Evolutionary conservation across 2,888 invertebrate genomes (phyloP), one percentile per base, ranked within the genome.

Genomic region (Deroplatys truncata): DNA sequence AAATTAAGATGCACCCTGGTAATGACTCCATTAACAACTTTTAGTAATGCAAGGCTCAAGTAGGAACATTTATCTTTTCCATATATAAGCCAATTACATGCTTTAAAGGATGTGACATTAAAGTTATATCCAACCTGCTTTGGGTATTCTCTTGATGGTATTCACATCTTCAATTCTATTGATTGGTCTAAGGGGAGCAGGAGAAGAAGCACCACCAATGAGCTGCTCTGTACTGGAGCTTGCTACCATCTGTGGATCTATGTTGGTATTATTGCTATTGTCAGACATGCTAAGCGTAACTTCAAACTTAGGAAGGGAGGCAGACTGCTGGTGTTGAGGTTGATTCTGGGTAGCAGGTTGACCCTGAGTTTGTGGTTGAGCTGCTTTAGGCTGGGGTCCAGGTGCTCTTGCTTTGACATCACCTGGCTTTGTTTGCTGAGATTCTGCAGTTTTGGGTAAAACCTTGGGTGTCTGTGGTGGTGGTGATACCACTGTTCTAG

Each of bases 81-180:
- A 72, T 0, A 72, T 25, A 4, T 72, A 72, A 20, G 56, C 56
- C 56, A 72, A 72, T 20, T 72, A 72, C 13, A 43, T 43, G 43
- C 43, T 43, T 43, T 13, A 43, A 43, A 72, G 16, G 25, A 20
- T 72, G 9, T 72, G 20, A 72, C 20, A 72, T 72, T 7, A 16
- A 72, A 25, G 5, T 72, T 94, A 95, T 35, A 96, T 93, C 96
- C 96, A 96, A 25, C 96, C 96, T 89, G 94, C 95, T 92, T 95
- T 95, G 0, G 94, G 95, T 91, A 95, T 95, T 89, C 95, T 92
- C 92, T 94, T 95, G 91, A 94, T 94, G 1, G 94, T 94, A 90
- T 94, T 95, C 84, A 95, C 94, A 15, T 95, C 95, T 2, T 94
- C 94, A 10, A 95, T 92, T 91, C 94, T 94, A 91, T 94, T 93